These are phyloP conservation scores for Sarcophaga rosellei DNA, from an alignment of 2,888 invertebrate genomes.

Conservation along the genomic window DNA sequence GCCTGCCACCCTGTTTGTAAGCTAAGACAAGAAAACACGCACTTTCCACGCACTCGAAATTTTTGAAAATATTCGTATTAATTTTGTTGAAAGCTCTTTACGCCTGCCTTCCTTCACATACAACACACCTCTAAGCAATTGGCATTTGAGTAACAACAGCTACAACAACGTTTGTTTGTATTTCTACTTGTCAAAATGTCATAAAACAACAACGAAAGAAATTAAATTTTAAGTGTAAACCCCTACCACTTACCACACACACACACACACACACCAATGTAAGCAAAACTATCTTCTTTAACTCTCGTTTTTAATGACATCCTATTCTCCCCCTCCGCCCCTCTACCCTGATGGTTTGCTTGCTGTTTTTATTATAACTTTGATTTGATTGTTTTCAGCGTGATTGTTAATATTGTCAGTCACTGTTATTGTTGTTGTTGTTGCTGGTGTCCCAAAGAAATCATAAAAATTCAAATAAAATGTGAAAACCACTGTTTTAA, in stretches of 20 bases:
- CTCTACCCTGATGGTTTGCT: conserved; percentile 32
- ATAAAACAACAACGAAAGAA: conserved; percentile 55
- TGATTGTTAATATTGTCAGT: conserved; percentile 52
- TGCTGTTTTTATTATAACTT: not conserved
- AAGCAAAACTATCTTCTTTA: too few species aligned
- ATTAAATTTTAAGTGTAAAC: conserved; percentile 62
- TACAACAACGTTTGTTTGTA: conserved; percentile 40
- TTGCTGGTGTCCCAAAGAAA: conserved; percentile 35
- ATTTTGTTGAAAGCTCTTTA: conserved; percentile 66
- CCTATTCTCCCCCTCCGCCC: too few species aligned
- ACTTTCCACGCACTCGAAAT: not conserved
- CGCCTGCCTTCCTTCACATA: not conserved
- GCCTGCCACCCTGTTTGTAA: too few species aligned
- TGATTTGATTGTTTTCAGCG: conserved; percentile 43
- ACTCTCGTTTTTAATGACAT: not conserved
- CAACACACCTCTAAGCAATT: conserved; percentile 15
- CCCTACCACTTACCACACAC: too few species aligned
- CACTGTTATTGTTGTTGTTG: not conserved
- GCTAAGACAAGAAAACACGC: conserved; percentile 33
- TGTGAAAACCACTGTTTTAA: conserved; percentile 60
- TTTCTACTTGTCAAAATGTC: conserved; percentile 57
- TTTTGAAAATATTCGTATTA: conserved; percentile 41
- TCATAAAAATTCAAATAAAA: conserved; percentile 60
- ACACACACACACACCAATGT: too few species aligned
- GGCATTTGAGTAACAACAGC: conserved; percentile 9